Percentiles rank a stretch among this genome's conserved stretches.
These are phyloP conservation scores for Arenicola marina DNA, from an alignment of 2,888 invertebrate species.

Conservation along the genomic window DNA sequence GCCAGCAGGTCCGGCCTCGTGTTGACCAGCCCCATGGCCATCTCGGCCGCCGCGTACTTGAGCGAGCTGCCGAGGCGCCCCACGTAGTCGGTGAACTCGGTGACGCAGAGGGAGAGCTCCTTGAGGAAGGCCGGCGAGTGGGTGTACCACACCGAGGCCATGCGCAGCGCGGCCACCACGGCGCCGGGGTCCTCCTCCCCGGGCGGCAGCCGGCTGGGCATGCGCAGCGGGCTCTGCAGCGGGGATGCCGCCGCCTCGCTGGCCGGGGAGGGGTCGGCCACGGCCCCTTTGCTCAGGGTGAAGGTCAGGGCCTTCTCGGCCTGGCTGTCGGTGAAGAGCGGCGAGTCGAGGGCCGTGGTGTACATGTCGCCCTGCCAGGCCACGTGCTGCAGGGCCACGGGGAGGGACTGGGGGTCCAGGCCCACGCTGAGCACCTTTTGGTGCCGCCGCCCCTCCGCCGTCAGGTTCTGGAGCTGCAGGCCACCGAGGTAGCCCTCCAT, in stretches of 20 bases:
- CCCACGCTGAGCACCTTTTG: conserved; percentile 86
- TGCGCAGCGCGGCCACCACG: conserved; percentile 65
- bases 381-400: conserved; percentile 58
- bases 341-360: conserved; percentile 8
- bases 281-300: neutral
- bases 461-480: conserved; percentile 83
- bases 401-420: conserved; percentile 67
- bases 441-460: conserved; percentile 78
- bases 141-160: conserved; percentile 92
- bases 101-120: conserved; percentile 85
- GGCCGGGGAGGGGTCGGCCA: neutral
- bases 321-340: neutral
- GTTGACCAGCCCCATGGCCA: conserved; percentile 79
- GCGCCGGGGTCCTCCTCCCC: neutral
- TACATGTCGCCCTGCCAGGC: conserved; percentile 26
- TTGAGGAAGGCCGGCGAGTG: conserved; percentile 85
- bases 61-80: conserved; percentile 83
- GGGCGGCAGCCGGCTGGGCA: neutral
- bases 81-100: conserved; percentile 87
- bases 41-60: conserved; percentile 87
- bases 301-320: conserved; percentile 29
- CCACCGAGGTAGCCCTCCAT: conserved; percentile 90
- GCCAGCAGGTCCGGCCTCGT: conserved; percentile 26
- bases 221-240: too few species aligned
- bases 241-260: neutral